phyloP scores from a whole-genome alignment of 2,888 invertebrate species.

The Marasmarcha lunaedactyla region DNA sequence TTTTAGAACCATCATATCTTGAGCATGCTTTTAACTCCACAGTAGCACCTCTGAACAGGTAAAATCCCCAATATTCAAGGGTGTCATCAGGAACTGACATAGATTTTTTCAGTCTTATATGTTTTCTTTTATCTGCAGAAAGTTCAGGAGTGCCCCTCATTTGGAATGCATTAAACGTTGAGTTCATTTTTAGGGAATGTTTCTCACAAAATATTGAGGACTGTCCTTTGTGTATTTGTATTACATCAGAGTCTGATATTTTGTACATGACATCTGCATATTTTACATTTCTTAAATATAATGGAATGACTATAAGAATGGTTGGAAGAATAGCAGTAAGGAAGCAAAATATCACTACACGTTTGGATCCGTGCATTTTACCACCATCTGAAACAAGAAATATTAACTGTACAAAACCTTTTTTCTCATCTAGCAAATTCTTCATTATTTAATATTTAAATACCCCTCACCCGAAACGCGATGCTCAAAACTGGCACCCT shows the following conservation, averaged over 20 bases:
- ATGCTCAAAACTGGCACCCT: too few relatives aligned
- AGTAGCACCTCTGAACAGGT: slow-evolving; percentile 80
- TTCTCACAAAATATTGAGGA: slow-evolving; percentile 86
- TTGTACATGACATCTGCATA: slow-evolving; percentile 83
- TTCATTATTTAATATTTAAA: too few relatives aligned
- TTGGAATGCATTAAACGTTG: slow-evolving; percentile 79
- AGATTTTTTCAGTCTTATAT: slow-evolving; percentile 82
- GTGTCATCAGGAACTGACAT: slow-evolving; percentile 88
- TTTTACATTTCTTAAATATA: slow-evolving; percentile 80
- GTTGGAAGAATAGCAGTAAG: slow-evolving; percentile 82
- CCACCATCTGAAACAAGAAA: slow-evolving; percentile 66
- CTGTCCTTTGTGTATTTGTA: slow-evolving; percentile 85
- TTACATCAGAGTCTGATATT: slow-evolving; percentile 86
- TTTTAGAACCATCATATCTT: slow-evolving; percentile 80
- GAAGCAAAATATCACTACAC: slow-evolving; percentile 82
- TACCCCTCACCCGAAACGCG: too few relatives aligned
- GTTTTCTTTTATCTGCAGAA: slow-evolving; percentile 74
- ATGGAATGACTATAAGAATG: slow-evolving; percentile 79
- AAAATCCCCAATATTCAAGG: slow-evolving; percentile 91
- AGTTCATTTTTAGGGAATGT: slow-evolving; percentile 83
- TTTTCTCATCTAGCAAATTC: not conserved
- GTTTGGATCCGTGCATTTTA: slow-evolving; percentile 84
- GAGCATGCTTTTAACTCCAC: slow-evolving; percentile 86
- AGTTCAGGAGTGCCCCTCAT: slow-evolving; percentile 77
- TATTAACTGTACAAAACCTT: slow-evolving; percentile 1